Evolutionary conservation across 92 coral and sea anemone species (phyloP).

Genomic region (Siderastrea radians): DNA sequence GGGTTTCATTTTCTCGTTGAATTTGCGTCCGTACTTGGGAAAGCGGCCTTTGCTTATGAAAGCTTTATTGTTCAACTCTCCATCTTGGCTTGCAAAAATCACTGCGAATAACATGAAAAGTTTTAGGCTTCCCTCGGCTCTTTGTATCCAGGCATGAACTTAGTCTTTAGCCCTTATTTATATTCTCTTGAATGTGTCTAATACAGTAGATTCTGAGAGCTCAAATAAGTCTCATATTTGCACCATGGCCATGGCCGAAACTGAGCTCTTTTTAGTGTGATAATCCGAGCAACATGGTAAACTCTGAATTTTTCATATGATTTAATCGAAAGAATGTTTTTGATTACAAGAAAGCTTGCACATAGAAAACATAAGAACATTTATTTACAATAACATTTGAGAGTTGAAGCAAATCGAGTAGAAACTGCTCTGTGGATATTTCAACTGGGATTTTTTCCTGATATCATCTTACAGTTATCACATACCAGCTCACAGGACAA

Average conservation of each 20-base stretch:
- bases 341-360: neutral
- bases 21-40: constrained; percentile 11
- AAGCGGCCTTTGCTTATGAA: constrained; percentile 7
- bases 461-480: constrained; percentile 30
- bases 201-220: neutral
- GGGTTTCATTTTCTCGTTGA: neutral
- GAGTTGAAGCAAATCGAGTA: neutral
- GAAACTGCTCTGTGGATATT: neutral
- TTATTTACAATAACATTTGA: constrained; percentile 1
- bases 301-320: neutral
- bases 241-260: neutral
- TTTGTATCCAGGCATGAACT: neutral
- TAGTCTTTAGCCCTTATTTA: neutral
- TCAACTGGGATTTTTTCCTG: neutral
- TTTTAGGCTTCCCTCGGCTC: neutral
- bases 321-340: neutral
- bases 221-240: neutral
- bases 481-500: constrained; percentile 60
- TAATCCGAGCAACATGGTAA: neutral
- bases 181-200: neutral
- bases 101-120: neutral
- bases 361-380: neutral
- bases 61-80: constrained; percentile 30
- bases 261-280: neutral
- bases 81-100: constrained; percentile 1